These are phyloP conservation scores for Agrotis exclamationis DNA, from an alignment of 2,888 invertebrate genomes.

Conservation along the genomic window DNA sequence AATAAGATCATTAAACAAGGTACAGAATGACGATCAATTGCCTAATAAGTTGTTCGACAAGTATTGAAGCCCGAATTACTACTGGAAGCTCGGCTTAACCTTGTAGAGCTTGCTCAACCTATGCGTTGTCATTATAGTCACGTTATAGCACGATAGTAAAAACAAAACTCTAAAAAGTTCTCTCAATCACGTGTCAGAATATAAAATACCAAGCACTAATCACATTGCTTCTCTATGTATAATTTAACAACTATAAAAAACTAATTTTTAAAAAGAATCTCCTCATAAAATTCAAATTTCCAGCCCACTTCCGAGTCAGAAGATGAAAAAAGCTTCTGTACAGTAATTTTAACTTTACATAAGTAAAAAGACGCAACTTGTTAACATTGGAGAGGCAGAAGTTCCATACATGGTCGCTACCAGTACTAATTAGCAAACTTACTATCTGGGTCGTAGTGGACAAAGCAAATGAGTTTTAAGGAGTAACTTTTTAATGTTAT, in stretches of 20 bases:
- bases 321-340: constrained; percentile 39
- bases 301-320: constrained; percentile 31
- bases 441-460: constrained; percentile 71
- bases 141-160: no score
- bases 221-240: no score
- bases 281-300: constrained; percentile 24
- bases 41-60: no score
- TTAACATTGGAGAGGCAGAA: constrained; percentile 55
- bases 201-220: no score
- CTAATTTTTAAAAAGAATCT: not conserved
- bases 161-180: no score
- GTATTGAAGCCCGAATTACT: no score
- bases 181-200: no score
- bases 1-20: no score
- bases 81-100: no score
- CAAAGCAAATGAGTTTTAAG: constrained; percentile 72
- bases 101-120: no score
- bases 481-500: constrained; percentile 56
- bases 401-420: constrained; percentile 64
- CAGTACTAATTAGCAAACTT: constrained; percentile 75
- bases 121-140: no score
- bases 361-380: constrained; percentile 61
- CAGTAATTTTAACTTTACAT: constrained; percentile 52
- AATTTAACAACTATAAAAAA: not conserved
- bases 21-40: no score